Percentiles rank a stretch among this genome's conserved stretches.
Conservation (phyloP, 2,797 vertebrate genomes). For the Melanotaenia nigrans region DNA sequence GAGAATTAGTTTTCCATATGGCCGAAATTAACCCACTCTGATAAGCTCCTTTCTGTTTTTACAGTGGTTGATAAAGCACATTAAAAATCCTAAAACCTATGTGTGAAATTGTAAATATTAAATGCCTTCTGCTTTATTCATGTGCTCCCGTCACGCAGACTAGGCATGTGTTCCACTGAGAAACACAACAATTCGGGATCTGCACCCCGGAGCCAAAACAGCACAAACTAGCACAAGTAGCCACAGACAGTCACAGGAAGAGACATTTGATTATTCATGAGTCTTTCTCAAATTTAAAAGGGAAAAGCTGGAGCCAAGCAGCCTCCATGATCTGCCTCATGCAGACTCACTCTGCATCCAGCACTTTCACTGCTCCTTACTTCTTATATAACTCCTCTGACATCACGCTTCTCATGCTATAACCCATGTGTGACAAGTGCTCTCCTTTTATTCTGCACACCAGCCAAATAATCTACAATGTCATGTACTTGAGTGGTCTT, state of each 20-base stretch:
- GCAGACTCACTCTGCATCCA: constrained; percentile 67
- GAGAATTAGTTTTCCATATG: neutral
- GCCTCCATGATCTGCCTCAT: constrained; percentile 60
- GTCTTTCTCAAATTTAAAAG: constrained; percentile 63
- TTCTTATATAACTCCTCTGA: constrained; percentile 81
- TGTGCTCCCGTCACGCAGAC: constrained; percentile 56
- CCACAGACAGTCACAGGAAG: constrained; percentile 46
- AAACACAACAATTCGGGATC: constrained; percentile 45
- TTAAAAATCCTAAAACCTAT: constrained; percentile 25
- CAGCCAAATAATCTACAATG: constrained; percentile 17
- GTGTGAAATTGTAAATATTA: constrained; percentile 61
- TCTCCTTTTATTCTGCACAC: constrained; percentile 42
- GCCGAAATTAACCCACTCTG: constrained; percentile 4
- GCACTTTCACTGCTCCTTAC: constrained; percentile 69
- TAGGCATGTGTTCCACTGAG: constrained; percentile 55
- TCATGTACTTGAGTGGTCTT: neutral
- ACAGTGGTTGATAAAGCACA: constrained; percentile 15
- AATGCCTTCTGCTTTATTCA: constrained; percentile 65
- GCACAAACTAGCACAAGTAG: constrained; percentile 33
- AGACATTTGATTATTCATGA: constrained; percentile 67
- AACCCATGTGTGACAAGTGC: constrained; percentile 76
- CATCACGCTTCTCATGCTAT: constrained; percentile 75
- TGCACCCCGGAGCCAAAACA: constrained; percentile 35
- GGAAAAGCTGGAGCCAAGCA: constrained; percentile 53
- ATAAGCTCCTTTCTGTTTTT: constrained; percentile 1